Percentiles rank a stretch among this genome's conserved stretches.
These are phyloP conservation scores for Corythornis cristatus DNA, from an alignment of 2,113 vertebrate species.

Conservation along the genomic window DNA sequence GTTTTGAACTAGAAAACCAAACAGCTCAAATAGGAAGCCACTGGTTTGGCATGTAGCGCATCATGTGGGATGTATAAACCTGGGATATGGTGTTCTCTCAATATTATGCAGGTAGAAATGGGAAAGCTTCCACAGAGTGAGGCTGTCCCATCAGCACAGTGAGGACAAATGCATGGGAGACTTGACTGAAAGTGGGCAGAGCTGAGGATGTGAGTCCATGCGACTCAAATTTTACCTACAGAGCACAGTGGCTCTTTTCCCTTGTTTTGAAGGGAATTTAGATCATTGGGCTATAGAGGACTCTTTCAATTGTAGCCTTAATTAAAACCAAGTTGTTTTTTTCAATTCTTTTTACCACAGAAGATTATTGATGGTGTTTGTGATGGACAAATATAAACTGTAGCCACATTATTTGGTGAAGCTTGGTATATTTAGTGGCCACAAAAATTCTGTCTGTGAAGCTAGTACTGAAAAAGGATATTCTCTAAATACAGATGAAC, in stretches of 20 bases:
- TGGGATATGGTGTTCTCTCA: background rate
- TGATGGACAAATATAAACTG: background rate
- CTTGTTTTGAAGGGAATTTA: background rate
- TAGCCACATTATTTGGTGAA: background rate
- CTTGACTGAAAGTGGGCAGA: background rate
- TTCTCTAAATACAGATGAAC: background rate
- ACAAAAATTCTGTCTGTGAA: background rate
- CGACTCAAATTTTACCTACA: background rate
- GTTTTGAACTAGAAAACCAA: background rate
- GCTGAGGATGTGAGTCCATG: rapidly evolving
- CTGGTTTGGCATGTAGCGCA: background rate
- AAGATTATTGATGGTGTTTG: background rate
- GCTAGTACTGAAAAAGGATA: background rate
- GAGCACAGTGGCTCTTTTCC: background rate
- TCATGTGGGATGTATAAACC: background rate
- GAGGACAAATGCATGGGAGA: rapidly evolving
- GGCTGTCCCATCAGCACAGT: background rate
- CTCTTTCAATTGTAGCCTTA: background rate
- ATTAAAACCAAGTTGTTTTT: background rate
- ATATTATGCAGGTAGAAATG: background rate
- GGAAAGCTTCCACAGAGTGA: background rate
- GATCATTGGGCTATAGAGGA: background rate
- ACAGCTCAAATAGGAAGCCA: background rate
- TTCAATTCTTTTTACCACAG: background rate
- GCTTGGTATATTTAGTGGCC: background rate